Conservation (phyloP, 1,140 invertebrate species). For the Lamellibrachia luymesi region DNA sequence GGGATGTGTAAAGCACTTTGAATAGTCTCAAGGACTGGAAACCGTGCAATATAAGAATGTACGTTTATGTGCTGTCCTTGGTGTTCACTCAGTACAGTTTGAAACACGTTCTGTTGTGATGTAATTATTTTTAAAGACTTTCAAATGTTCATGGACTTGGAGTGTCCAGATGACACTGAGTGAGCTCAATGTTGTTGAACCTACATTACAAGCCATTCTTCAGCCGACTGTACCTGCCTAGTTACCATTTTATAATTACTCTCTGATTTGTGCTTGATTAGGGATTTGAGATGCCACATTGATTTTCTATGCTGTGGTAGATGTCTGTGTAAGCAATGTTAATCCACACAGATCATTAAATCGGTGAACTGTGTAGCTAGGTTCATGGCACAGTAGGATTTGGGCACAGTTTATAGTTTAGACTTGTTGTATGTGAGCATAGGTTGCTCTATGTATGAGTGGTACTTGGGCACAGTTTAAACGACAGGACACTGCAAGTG, state of each 20-base stretch:
- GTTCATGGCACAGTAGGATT: background rate
- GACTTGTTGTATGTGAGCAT: background rate
- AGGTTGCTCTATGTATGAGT: background rate
- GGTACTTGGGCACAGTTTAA: no score
- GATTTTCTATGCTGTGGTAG: background rate
- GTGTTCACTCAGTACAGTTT: no score
- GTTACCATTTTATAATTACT: background rate
- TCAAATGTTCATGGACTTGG: background rate
- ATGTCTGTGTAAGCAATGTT: background rate
- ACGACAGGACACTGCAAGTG: no score
- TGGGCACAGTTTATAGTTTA: background rate
- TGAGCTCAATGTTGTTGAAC: background rate
- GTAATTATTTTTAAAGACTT: background rate
- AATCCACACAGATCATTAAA: background rate
- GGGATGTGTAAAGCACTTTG: no score
- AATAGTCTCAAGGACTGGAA: no score
- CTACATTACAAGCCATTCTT: no score
- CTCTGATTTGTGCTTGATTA: conserved; percentile 5
- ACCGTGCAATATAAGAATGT: background rate
- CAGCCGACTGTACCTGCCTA: background rate
- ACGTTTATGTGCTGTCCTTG: background rate
- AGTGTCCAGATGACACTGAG: background rate
- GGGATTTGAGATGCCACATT: background rate
- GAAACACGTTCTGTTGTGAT: background rate
- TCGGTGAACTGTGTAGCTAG: background rate